Percentiles rank a stretch among this genome's conserved stretches.
Conservation (phyloP, 2,888 invertebrate genomes). For the Adelphocoris suturalis region DNA sequence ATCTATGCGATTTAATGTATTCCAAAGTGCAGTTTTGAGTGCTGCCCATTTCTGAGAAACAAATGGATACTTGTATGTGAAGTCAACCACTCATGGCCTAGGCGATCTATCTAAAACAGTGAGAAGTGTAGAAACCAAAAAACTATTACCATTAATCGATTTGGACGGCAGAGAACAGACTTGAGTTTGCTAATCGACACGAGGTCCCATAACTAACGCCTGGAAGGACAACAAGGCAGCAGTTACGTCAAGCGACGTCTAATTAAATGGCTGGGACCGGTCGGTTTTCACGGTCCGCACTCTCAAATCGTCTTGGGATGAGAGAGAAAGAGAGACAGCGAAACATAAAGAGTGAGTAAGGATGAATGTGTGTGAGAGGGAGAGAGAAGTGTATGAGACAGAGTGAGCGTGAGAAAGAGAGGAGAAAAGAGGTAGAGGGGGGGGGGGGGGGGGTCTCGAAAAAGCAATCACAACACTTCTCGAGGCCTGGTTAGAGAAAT, state of each 20-base stretch:
- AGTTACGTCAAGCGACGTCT: slow-evolving; percentile 13
- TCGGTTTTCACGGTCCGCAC: slow-evolving; percentile 44
- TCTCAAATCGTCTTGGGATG: slow-evolving; percentile 40
- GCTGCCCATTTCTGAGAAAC: no score
- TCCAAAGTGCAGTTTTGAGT: no score
- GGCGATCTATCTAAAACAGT: no score
- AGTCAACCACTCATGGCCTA: no score
- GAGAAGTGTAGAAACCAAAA: neutral
- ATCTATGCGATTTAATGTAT: no score
- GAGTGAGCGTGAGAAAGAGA: no score
- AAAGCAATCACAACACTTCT: slow-evolving; percentile 46
- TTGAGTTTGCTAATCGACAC: neutral
- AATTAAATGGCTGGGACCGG: slow-evolving; percentile 44
- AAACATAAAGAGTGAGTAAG: no score
- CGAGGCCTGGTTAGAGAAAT: slow-evolving; percentile 52
- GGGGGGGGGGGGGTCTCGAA: neutral
- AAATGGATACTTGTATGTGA: no score
- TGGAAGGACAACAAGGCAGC: slow-evolving; percentile 29
- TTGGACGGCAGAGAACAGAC: neutral
- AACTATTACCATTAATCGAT: slow-evolving; percentile 11
- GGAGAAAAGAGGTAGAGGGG: no score
- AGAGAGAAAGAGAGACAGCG: neutral
- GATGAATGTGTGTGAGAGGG: no score
- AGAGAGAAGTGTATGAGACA: no score
- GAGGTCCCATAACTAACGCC: slow-evolving; percentile 19